phyloP scores from a whole-genome alignment of 2,797 vertebrate species.

The Margarornis squamiger region DNA sequence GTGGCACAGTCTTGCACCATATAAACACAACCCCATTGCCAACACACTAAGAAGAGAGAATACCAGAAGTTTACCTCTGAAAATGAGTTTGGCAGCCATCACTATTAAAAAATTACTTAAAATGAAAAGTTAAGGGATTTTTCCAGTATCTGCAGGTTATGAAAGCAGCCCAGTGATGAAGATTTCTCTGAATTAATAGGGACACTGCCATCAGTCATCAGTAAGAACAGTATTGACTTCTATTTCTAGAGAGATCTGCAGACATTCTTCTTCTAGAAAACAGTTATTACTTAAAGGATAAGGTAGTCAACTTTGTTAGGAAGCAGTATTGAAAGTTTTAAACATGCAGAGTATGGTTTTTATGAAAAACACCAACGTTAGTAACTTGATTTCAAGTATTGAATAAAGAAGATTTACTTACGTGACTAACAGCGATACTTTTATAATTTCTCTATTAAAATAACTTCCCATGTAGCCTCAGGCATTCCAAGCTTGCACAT shows the following conservation, averaged over 20 bases:
- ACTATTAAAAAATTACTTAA: neutral
- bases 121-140: neutral
- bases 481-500: neutral
- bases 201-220: neutral
- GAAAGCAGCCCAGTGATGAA: neutral
- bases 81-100: neutral
- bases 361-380: neutral
- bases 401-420: neutral
- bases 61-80: neutral
- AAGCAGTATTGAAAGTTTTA: neutral
- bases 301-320: neutral
- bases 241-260: neutral
- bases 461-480: neutral
- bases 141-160: neutral
- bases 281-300: neutral
- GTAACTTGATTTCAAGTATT: neutral
- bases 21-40: neutral
- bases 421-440: neutral
- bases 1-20: neutral
- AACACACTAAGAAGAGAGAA: neutral
- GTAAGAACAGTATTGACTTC: neutral
- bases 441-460: neutral
- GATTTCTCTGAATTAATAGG: neutral
- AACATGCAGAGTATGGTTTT: neutral
- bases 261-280: neutral